Evolutionary conservation across 1,140 invertebrate genomes (phyloP), one percentile per base, ranked within the genome.

Genomic region (Anoplolepis gracilipes): DNA sequence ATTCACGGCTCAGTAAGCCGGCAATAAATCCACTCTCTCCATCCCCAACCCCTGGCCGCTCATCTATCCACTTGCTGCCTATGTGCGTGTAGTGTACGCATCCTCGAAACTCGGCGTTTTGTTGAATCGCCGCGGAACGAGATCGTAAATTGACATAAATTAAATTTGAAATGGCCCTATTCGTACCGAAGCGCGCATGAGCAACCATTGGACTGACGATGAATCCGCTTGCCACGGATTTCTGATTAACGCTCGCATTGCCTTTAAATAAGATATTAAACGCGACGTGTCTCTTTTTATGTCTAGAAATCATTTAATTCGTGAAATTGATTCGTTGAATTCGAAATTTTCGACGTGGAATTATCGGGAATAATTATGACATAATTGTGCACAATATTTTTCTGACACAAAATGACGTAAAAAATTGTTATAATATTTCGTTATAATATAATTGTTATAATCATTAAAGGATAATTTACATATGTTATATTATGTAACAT

Each of bases 101-200:
- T 33, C 36, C 84, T 69, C 49, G 73, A 76, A 87, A 89, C 65
- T 85, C 30, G 42, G 7, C 64, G 84, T 91, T 91, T 90, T 87
- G 87, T 85, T 87, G 88, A 91, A 88, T 89, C 78, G 33, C 72
- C 72, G 46, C 46, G 75, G 22, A 77, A 87, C 62, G 75, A 86
- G 88, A 88, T 88, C 87, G 91, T 87, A 88, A 90, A 91, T 93
- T 91, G 86, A 79, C 87, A 91, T 88, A 92, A 93, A 93, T 93
- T 91, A 90, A 91, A 90, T 82, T 82, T 73, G 36, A 33, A 73
- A 61, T 25, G 67, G 19, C 2, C 8, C 33, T 22, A 13, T 16
- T 42, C 36, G 67, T 49, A 16, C 1, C 67, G 46, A 19, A n/a
- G 22, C 65, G 39, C 69, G 67, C 46, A 36, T 30, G 49, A 42